Percentiles rank a stretch among this genome's conserved stretches.
Evolutionary conservation across 1,140 invertebrate species (phyloP).

Genomic region (Nautilus pompilius): DNA sequence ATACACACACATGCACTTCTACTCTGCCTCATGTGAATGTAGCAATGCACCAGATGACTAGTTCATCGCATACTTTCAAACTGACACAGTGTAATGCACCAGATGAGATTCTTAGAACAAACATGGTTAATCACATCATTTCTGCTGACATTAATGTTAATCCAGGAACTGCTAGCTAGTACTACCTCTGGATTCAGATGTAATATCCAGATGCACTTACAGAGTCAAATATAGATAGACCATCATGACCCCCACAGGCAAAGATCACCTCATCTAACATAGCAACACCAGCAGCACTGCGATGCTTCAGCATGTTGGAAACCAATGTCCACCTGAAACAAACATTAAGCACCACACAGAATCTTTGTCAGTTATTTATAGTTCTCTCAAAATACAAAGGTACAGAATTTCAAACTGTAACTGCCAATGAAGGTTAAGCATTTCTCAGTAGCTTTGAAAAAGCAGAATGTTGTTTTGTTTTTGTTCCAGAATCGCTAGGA

Average conservation of each 20-base stretch:
- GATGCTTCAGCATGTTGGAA: constrained; percentile 47
- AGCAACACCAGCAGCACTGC: constrained; percentile 77
- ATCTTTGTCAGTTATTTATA: no score
- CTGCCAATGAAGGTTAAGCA: background rate
- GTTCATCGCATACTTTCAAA: no score
- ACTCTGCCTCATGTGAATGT: no score
- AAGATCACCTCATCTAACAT: constrained; percentile 78
- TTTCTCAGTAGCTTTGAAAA: background rate
- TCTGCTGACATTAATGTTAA: no score
- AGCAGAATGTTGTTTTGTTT: background rate
- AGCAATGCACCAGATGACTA: no score
- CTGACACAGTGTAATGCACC: no score
- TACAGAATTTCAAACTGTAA: background rate
- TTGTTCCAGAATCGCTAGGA: background rate
- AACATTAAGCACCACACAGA: constrained; percentile 1
- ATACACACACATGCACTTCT: no score
- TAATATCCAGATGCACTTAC: constrained; percentile 58
- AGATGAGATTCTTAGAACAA: no score
- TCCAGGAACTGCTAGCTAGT: no score
- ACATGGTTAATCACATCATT: no score
- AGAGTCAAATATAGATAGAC: constrained; percentile 83
- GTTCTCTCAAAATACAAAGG: no score
- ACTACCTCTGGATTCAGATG: no score
- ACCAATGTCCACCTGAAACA: constrained; percentile 44
- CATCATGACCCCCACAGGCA: constrained; percentile 82